Evolutionary conservation across 1,140 invertebrate species (phyloP).

Genomic region (Ips typographus): DNA sequence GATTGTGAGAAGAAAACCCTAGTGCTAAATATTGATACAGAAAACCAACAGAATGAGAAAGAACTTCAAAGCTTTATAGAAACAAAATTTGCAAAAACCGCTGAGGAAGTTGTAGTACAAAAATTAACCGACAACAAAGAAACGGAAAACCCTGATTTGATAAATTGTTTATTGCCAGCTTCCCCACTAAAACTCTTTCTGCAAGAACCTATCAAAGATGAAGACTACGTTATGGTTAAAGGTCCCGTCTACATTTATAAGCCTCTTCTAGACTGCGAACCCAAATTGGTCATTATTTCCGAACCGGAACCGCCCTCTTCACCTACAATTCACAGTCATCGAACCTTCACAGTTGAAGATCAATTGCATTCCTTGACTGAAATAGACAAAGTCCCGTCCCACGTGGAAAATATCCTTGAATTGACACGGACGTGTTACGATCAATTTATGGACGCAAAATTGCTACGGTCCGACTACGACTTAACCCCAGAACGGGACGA

Average conservation of each 20-base stretch:
- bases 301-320: not conserved
- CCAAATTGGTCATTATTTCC: constrained; percentile 17
- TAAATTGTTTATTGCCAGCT: not conserved
- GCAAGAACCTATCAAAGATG: constrained; percentile 23
- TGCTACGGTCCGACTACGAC: constrained; percentile 36
- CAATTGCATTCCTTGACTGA: constrained; percentile 8
- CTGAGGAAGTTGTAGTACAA: not conserved
- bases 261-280: constrained; percentile 22
- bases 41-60: too few relatives aligned
- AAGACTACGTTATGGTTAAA: constrained; percentile 40
- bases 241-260: constrained; percentile 38
- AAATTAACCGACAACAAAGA: not conserved
- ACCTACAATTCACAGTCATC: constrained; percentile 13
- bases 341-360: constrained; percentile 20
- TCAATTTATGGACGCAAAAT: constrained; percentile 30
- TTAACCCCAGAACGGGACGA: constrained; percentile 36
- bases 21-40: too few relatives aligned
- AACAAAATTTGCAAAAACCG: not conserved
- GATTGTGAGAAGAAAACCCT: too few relatives aligned
- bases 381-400: constrained; percentile 10
- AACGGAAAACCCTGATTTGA: not conserved
- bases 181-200: constrained; percentile 31
- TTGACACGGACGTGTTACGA: constrained; percentile 13
- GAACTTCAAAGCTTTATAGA: too few relatives aligned
- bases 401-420: constrained; percentile 21